A percentile compares a stretch with the other conserved stretches of the same genome.
phyloP scores from a whole-genome alignment of 2,113 vertebrate species.

The Nyctibius bracteatus region DNA sequence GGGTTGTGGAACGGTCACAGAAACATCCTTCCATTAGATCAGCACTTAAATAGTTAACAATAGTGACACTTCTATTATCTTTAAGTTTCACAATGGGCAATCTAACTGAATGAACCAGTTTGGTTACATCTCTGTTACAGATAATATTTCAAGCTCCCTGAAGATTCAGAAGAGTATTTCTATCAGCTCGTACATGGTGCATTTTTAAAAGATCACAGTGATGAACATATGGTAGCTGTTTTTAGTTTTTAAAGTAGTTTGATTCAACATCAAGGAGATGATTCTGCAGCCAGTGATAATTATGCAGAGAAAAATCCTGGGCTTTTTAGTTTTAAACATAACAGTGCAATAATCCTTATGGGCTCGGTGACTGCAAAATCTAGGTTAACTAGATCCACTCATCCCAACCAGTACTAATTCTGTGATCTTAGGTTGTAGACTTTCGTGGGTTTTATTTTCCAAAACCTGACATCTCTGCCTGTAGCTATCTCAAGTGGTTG shows the following conservation, averaged over 20 bases:
- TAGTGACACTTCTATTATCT: neutral
- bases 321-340: constrained; percentile 19
- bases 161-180: constrained; percentile 11
- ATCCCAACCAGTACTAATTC: neutral
- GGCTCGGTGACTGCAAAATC: neutral
- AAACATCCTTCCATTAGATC: neutral
- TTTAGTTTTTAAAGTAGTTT: constrained; percentile 44
- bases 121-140: neutral
- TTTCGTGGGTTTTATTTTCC: neutral
- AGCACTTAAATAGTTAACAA: neutral
- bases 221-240: constrained; percentile 24
- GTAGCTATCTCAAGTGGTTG: neutral
- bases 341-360: neutral
- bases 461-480: neutral
- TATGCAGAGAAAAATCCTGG: constrained; percentile 34
- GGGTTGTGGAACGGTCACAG: neutral
- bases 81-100: constrained; percentile 7
- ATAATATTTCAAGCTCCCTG: constrained; percentile 47
- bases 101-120: neutral
- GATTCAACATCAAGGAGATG: constrained; percentile 38
- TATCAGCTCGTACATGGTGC: constrained; percentile 12
- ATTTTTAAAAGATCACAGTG: constrained; percentile 43
- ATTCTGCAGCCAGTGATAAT: constrained; percentile 43
- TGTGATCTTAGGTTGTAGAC: neutral
- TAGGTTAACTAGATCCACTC: neutral